These are phyloP conservation scores for Stylophora pistillata DNA, from an alignment of 64 coral and sea anemone species.

Conservation along the genomic window DNA sequence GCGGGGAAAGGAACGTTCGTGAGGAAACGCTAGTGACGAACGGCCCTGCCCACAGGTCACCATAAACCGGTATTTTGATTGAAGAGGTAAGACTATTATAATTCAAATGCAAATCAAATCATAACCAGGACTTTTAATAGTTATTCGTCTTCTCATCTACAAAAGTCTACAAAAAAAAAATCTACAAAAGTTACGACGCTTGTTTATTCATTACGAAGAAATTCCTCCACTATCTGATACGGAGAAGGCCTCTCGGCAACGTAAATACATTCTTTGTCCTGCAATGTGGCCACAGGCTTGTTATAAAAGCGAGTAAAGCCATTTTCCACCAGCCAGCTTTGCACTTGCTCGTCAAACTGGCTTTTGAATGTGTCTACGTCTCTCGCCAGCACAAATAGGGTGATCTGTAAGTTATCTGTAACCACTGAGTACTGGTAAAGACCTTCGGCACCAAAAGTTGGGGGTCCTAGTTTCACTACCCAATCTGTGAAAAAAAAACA, in stretches of 20 bases:
- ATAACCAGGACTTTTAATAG: no score
- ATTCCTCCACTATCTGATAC: constrained; percentile 21
- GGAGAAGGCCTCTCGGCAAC: not conserved
- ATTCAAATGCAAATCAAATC: no score
- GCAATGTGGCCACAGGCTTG: constrained; percentile 35
- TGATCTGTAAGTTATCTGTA: not conserved
- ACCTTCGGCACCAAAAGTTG: not conserved
- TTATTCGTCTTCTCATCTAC: no score
- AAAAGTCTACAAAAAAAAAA: no score
- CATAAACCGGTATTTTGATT: no score
- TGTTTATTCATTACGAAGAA: not conserved
- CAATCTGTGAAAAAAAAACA: constrained; percentile 25
- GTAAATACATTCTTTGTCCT: constrained; percentile 43
- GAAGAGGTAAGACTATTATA: no score
- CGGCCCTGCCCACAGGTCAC: no score
- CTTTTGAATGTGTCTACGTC: constrained; percentile 37
- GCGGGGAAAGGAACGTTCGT: no score
- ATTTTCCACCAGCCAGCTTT: constrained; percentile 21
- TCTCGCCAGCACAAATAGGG: constrained; percentile 55
- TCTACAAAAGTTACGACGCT: no score
- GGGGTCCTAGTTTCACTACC: constrained; percentile 55
- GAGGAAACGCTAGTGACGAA: no score
- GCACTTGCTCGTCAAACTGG: constrained; percentile 48
- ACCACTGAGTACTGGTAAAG: constrained; percentile 61
- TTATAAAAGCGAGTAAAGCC: constrained; percentile 45